Conservation (phyloP, 2,797 vertebrate species). For the Labroides dimidiatus region DNA sequence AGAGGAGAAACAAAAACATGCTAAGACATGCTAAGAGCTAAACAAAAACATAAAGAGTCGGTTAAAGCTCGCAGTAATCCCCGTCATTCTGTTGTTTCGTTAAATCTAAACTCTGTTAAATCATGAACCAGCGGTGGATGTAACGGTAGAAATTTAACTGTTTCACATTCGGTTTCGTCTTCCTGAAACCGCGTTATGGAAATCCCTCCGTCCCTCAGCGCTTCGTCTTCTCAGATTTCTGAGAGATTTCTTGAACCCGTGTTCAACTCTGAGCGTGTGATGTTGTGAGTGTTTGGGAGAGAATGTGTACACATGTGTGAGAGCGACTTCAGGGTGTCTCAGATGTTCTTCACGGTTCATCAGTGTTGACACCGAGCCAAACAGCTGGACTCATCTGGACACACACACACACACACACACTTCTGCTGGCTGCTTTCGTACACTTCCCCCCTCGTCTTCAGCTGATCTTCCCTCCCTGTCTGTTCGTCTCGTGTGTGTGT, state of each 20-base stretch:
- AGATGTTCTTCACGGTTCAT: slow-evolving; percentile 86
- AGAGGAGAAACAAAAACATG: no score
- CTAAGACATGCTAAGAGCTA: no score
- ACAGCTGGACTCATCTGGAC: slow-evolving; percentile 87
- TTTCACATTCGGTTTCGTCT: neutral
- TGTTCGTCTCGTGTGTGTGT: slow-evolving; percentile 9
- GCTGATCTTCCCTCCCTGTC: slow-evolving; percentile 5
- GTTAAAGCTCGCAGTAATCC: no score
- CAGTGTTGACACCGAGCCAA: slow-evolving; percentile 86
- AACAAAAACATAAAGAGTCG: no score
- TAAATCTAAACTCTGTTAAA: neutral
- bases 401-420: slow-evolving; percentile 10
- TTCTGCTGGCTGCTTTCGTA: slow-evolving; percentile 1
- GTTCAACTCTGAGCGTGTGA: slow-evolving; percentile 13
- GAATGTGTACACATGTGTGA: slow-evolving; percentile 59
- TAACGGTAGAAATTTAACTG: neutral
- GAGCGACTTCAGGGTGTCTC: slow-evolving; percentile 60
- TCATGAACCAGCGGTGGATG: neutral
- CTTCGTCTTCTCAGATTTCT: slow-evolving; percentile 33
- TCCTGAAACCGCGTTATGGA: slow-evolving; percentile 12
- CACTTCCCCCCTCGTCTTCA: slow-evolving; percentile 1
- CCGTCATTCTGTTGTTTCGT: no score
- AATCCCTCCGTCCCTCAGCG: slow-evolving; percentile 15
- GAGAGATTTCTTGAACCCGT: slow-evolving; percentile 16
- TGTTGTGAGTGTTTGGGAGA: slow-evolving; percentile 42